phyloP scores from a whole-genome alignment of 2,113 vertebrate species.

The Cyanistes caeruleus region DNA sequence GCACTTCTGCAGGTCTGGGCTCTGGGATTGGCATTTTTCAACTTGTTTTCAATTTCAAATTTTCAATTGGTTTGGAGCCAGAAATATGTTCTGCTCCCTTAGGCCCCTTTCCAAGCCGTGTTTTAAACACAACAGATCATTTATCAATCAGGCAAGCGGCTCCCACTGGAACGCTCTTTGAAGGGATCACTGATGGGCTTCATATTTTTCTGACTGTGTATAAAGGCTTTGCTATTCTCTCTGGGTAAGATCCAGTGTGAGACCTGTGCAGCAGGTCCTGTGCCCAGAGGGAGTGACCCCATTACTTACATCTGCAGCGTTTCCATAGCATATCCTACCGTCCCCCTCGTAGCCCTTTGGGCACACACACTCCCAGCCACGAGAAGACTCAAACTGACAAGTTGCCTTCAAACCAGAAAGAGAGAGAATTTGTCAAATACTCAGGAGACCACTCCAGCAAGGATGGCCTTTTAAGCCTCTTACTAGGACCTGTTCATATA shows the following conservation, averaged over 20 bases:
- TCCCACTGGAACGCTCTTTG: neutral
- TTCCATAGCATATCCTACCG: conserved; percentile 85
- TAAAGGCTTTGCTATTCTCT: neutral
- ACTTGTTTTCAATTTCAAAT: neutral
- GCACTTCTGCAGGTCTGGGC: neutral
- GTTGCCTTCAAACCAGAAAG: conserved; percentile 70
- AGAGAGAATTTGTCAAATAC: neutral
- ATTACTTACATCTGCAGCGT: conserved; percentile 78
- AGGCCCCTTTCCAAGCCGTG: neutral
- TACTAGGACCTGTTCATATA: neutral
- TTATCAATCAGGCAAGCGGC: neutral
- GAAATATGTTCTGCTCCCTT: neutral
- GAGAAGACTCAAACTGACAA: conserved; percentile 68
- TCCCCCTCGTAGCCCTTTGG: conserved; percentile 81
- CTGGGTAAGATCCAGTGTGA: neutral
- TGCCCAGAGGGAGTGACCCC: neutral
- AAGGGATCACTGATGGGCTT: neutral
- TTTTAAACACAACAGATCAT: neutral
- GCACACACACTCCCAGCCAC: conserved; percentile 86
- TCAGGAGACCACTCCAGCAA: neutral
- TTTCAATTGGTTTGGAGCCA: neutral
- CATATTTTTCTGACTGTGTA: neutral
- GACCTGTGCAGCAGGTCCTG: neutral
- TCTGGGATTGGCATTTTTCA: neutral
- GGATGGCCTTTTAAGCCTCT: neutral